These are phyloP conservation scores for Carterocephalus palaemon DNA, from an alignment of 2,888 invertebrate genomes.

Conservation along the genomic window DNA sequence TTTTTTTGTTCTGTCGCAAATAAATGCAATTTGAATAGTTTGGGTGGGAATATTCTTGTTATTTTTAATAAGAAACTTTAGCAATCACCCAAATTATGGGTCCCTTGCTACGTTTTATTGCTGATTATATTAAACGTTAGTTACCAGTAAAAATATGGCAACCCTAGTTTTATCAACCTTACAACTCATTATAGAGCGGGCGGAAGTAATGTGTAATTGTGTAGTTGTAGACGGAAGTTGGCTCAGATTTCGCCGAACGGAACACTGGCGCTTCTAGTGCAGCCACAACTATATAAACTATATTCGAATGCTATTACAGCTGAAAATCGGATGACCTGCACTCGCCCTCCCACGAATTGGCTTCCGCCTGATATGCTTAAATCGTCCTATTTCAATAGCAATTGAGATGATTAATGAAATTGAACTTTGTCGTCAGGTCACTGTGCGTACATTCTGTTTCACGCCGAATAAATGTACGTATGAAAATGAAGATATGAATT, in stretches of 20 bases:
- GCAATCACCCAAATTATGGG: no score
- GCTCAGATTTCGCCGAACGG: conserved; percentile 8
- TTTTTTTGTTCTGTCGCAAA: no score
- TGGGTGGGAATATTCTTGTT: no score
- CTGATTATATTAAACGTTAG: no score
- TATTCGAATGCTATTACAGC: conserved; percentile 4
- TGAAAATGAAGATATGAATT: no score
- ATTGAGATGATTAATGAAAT: conserved; percentile 10
- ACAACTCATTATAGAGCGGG: conserved; percentile 5
- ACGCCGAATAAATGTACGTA: no score
- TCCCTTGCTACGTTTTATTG: no score
- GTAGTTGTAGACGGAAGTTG: conserved; percentile 16
- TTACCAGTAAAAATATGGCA: no score
- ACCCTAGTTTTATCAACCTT: conserved; percentile 6
- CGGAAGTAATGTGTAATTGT: conserved; percentile 15
- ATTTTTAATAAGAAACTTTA: no score
- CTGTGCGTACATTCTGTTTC: no score
- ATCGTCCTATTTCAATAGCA: conserved; percentile 6
- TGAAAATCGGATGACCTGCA: conserved; percentile 1
- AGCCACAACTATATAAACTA: conserved; percentile 1
- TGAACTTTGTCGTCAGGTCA: no score
- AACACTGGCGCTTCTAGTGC: conserved; percentile 3
- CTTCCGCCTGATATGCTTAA: conserved; percentile 12
- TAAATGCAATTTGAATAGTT: no score
- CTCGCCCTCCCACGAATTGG: conserved; percentile 6